These are phyloP conservation scores for Lepidurus couesii DNA, from an alignment of 1,140 invertebrate genomes.

Conservation along the genomic window DNA sequence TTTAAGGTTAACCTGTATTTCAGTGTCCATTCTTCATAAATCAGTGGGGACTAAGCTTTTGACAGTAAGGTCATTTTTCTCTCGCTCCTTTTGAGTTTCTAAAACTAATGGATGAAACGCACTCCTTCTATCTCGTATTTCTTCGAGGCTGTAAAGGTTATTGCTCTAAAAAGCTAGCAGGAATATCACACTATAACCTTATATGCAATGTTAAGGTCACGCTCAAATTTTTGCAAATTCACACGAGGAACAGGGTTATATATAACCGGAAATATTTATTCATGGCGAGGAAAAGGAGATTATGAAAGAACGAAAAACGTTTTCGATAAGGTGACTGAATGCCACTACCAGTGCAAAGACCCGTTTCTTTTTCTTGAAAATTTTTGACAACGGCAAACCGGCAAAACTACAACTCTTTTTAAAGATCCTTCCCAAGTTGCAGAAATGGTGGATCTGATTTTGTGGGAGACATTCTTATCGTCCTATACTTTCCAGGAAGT, in stretches of 20 bases:
- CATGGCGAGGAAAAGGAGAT: conserved; percentile 4
- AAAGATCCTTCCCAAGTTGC: not conserved
- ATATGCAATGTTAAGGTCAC: conserved; percentile 14
- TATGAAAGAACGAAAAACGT: not conserved
- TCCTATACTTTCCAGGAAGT: not conserved
- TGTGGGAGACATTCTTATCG: not conserved
- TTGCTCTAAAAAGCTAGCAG: conserved; percentile 14
- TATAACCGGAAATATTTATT: conserved; percentile 9
- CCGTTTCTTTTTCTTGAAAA: conserved; percentile 7
- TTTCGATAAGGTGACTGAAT: conserved; percentile 14
- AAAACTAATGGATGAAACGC: not conserved
- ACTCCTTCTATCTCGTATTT: not conserved
- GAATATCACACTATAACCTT: conserved; percentile 22
- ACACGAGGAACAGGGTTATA: not conserved
- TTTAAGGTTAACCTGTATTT: conserved; percentile 16
- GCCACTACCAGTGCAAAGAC: conserved; percentile 20
- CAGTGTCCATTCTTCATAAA: not conserved
- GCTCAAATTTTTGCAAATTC: not conserved
- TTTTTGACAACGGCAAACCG: conserved; percentile 10
- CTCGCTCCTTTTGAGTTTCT: not conserved
- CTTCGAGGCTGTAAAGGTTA: not conserved
- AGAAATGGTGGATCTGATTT: not conserved
- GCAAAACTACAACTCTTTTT: not conserved
- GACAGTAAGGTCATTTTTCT: not conserved
- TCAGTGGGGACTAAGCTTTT: conserved; percentile 8